These are phyloP conservation scores for Gobius niger DNA, from an alignment of 2,113 vertebrate genomes.

Conservation along the genomic window DNA sequence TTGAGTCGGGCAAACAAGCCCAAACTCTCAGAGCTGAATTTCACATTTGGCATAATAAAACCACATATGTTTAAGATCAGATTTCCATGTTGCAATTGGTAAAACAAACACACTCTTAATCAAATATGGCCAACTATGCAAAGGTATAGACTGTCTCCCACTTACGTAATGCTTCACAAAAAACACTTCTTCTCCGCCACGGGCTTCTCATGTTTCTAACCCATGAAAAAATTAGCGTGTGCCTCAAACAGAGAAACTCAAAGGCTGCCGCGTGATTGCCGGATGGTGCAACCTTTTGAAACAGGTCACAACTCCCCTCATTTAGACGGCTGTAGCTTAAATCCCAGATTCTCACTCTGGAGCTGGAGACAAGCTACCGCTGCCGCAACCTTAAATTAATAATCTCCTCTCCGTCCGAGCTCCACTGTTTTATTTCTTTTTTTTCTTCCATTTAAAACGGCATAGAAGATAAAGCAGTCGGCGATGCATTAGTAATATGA, in stretches of 20 bases:
- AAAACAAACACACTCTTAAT: too few relatives aligned
- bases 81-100: too few relatives aligned
- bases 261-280: slow-evolving; percentile 21
- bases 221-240: not conserved
- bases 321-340: not conserved
- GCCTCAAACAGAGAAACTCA: slow-evolving; percentile 19
- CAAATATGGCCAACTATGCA: too few relatives aligned
- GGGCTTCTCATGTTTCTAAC: slow-evolving; percentile 1
- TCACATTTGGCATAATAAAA: too few relatives aligned
- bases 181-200: not conserved
- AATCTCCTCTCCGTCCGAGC: not conserved
- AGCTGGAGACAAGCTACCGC: not conserved
- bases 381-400: slow-evolving; percentile 34
- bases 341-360: not conserved
- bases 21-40: too few relatives aligned
- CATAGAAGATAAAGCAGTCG: slow-evolving; percentile 24
- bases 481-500: slow-evolving; percentile 14
- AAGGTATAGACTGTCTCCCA: not conserved
- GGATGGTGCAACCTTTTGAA: slow-evolving; percentile 44
- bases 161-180: not conserved
- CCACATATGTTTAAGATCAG: too few relatives aligned
- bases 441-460: slow-evolving; percentile 9
- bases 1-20: too few relatives aligned
- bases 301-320: slow-evolving; percentile 6
- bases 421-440: not conserved